Evolutionary conservation across 2,888 invertebrate species (phyloP).

Genomic region (Sinodicranocentrus sp.): DNA sequence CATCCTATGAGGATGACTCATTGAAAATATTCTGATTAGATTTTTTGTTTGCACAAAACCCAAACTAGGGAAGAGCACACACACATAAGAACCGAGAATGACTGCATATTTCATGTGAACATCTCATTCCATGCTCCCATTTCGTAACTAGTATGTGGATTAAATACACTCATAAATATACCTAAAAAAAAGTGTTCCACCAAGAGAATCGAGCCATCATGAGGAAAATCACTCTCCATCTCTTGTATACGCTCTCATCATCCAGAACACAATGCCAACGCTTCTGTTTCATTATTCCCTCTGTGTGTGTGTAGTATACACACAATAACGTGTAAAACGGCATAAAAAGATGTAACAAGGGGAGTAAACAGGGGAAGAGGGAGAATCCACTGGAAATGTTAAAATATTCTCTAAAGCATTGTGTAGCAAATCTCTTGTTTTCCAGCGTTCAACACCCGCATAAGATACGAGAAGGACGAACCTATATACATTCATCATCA

Average conservation of each 20-base stretch:
- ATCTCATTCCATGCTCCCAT: slow-evolving; percentile 29
- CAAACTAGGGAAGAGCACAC: slow-evolving; percentile 6
- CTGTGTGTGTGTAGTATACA: no score
- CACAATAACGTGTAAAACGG: background rate
- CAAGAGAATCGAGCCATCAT: background rate
- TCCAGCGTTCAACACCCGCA: background rate
- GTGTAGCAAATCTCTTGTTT: background rate
- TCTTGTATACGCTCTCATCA: background rate
- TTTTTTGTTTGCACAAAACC: slow-evolving; percentile 43
- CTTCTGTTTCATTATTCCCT: background rate
- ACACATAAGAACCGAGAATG: slow-evolving; percentile 13
- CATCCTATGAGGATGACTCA: slow-evolving; percentile 38
- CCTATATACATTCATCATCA: slow-evolving; percentile 16
- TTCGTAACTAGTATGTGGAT: slow-evolving; percentile 9
- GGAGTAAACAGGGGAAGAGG: background rate
- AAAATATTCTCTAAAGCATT: background rate
- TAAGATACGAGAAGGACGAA: background rate
- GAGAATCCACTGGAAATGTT: background rate
- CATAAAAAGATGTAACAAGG: background rate
- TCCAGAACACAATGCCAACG: background rate
- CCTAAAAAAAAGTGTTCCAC: background rate
- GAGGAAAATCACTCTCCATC: background rate
- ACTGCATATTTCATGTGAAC: slow-evolving; percentile 41
- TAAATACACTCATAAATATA: slow-evolving; percentile 14
- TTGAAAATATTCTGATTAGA: slow-evolving; percentile 46